Base-by-base conservation (phyloP, 2,113 vertebrate genomes). In the Sarotherodon lohbergeri region DNA sequence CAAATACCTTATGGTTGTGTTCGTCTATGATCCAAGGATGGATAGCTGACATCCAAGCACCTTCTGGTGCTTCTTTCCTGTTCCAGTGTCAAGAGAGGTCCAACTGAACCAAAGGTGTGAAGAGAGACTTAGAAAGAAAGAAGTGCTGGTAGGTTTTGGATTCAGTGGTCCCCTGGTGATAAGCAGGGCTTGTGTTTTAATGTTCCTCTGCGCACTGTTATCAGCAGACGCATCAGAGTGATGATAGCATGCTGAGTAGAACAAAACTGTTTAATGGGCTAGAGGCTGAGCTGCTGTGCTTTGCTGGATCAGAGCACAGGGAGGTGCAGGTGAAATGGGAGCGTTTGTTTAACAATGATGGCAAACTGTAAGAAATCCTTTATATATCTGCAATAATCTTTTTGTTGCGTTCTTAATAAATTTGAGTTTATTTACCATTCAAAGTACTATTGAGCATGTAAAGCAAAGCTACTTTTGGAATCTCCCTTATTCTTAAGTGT, bases 211-310 rank as follows among this genome's bases (percentile, higher is more conserved):
- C 4, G 73, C 19, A 52, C 87, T 86, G 92, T 43, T 85, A 93
- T 95, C 93, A 94, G 93, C 90, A 88, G 86, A 92, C 50, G 88
- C 85, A 91, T 86, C 85, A 85, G 83, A 88, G 89, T 80, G 90
- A 94, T 90, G 92, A 94, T 92, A 89, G 85, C 86, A 12, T 83
- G 76, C 93, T 92, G 92, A 93, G 94, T 87, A 89, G 71, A 91
- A 92, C 89, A 92, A 93, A 93, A 93, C 83, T 87, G 56, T 86
- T 91, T 92, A 94, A 94, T 92, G 88, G 91, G 86, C 84, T 83
- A 4, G 83, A 85, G 80, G 88, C 86, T 85, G 41, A 27, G 85
- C 84, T 88, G 88, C 89, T 91, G 82, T 78, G 89, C 81, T 24
- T 85, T 4, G 83, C 84, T 87, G 83, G 83, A 48, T 79, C 85